Conservation (phyloP, 2,797 vertebrate genomes). For the Hirundo rustica region DNA sequence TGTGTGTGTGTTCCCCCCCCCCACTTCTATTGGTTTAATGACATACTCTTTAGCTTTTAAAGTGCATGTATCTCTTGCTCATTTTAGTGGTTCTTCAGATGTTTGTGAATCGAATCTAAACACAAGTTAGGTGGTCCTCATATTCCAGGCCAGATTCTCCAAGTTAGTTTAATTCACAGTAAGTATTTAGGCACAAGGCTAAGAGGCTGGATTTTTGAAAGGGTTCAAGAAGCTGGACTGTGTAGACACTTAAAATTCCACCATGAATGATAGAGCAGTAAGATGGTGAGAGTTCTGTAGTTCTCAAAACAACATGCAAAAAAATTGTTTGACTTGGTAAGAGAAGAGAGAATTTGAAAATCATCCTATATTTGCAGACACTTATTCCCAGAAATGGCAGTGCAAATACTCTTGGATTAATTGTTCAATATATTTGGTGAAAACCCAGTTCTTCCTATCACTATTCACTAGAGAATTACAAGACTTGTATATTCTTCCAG, state of each 20-base stretch:
- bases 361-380: background rate
- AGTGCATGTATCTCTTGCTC: background rate
- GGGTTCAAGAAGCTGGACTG: background rate
- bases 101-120: background rate
- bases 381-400: background rate
- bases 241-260: background rate
- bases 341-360: background rate
- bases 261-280: background rate
- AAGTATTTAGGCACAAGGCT: background rate
- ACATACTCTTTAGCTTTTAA: background rate
- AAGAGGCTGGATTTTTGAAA: background rate
- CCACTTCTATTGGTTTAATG: background rate
- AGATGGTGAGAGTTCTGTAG: background rate
- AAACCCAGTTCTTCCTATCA: background rate
- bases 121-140: background rate
- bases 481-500: background rate
- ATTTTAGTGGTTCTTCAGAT: background rate
- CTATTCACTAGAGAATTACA: background rate
- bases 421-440: background rate
- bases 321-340: background rate
- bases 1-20: no score
- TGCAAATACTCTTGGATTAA: background rate
- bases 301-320: background rate
- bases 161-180: background rate
- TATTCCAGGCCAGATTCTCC: background rate